Conservation (phyloP, 2,113 vertebrate genomes). For the Acrocephalus kingi region DNA sequence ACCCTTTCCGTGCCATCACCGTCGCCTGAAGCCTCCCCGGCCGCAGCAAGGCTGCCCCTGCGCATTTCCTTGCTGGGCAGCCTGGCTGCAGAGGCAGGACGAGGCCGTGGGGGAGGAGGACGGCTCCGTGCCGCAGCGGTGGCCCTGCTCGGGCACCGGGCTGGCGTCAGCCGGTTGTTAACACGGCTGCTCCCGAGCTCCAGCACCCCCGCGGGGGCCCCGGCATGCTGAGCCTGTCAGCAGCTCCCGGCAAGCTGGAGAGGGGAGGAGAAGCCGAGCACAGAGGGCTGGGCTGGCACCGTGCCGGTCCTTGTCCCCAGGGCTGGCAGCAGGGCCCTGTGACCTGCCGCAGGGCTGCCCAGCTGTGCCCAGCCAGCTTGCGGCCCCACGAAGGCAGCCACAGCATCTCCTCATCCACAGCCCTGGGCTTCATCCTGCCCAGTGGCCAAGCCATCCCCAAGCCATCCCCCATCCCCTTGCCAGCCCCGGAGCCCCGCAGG, state of each 20-base stretch:
- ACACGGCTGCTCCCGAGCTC: background rate
- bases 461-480: rapidly evolving
- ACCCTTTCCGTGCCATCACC: background rate
- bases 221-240: background rate
- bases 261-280: background rate
- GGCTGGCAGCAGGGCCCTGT: background rate
- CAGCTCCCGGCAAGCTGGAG: background rate
- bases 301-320: background rate
- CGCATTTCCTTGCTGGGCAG: background rate
- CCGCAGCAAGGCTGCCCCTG: background rate
- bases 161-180: background rate
- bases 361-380: background rate
- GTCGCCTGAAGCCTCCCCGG: background rate
- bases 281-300: rapidly evolving
- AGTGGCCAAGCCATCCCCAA: background rate
- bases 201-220: background rate
- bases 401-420: rapidly evolving
- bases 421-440: background rate
- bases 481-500: rapidly evolving
- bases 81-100: background rate
- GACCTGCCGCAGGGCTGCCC: background rate
- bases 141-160: background rate
- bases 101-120: background rate
- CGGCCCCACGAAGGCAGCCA: rapidly evolving
- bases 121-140: rapidly evolving